Base-by-base conservation (phyloP, 2,113 vertebrate genomes). In the Cacatua alba region DNA sequence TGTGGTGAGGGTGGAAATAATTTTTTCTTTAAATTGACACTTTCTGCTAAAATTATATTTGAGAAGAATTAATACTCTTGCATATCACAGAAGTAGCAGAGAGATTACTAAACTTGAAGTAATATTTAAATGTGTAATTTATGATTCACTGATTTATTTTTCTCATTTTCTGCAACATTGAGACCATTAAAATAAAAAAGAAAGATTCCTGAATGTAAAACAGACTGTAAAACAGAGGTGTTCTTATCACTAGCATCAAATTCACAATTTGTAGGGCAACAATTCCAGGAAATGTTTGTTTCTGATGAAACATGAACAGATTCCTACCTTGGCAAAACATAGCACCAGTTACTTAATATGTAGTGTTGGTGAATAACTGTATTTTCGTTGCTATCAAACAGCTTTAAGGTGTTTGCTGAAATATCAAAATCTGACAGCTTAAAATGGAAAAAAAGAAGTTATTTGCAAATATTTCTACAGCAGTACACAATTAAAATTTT, bases 251-350 rank as follows among this genome's bases (percentile, higher is more conserved):
- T 63, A 31, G 6, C 44, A 51, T n/a, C 8, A 69, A 90, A 79
- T 72, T 51, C 65, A 81, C 20, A 41, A 55, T 86, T 84, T 64
- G 19, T 19, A 59, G 51, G 48, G 25, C 37, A 93, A 90, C 67
- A 31, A 33, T 75, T 88, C 20, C 11, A 35, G 31, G 33, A 75
- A 87, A 39, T 37, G 3, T 37, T 94, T 86, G 41, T 65, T 93
- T 92, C 37, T 95, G 20, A 19, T 77, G 65, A 80, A 95, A 96
- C 33, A n/a, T 19, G 33, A 96, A 67, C 44, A 90, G 65, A 95
- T 60, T 75, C 97, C 88, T 93, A 99, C 99, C 99, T 99, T 96
- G 99, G 99, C 90, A 99, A 98, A 93, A 99, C 94, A 52, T 99
- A 99, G 86, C 99, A 99, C 99, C 99, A 99, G 92, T 98, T 97